These are phyloP conservation scores for Drosophila miranda DNA, from an alignment of 1,140 invertebrate species.

Conservation along the genomic window DNA sequence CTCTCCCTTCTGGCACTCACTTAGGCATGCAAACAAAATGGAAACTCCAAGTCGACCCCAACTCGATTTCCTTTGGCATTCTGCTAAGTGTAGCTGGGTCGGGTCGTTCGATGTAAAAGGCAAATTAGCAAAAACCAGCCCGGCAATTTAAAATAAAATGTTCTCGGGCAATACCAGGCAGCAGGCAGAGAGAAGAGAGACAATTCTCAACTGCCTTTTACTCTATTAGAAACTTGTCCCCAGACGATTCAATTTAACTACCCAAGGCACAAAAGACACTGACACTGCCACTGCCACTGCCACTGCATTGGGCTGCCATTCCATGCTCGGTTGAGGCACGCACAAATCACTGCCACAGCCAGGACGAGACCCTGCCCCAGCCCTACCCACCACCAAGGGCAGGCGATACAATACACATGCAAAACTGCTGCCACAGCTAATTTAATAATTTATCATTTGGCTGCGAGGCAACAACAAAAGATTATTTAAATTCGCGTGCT, in stretches of 20 bases:
- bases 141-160: constrained; percentile 77
- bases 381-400: constrained; percentile 24
- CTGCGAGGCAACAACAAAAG: constrained; percentile 78
- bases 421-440: constrained; percentile 78
- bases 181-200: neutral
- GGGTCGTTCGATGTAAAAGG: constrained; percentile 57
- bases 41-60: neutral
- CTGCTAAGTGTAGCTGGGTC: constrained; percentile 34
- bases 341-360: constrained; percentile 55
- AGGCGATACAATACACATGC: constrained; percentile 40
- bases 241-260: constrained; percentile 78
- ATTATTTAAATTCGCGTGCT: constrained; percentile 79
- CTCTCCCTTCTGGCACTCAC: neutral
- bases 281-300: too few relatives aligned
- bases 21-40: constrained; percentile 33
- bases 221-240: constrained; percentile 74
- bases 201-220: constrained; percentile 64
- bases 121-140: constrained; percentile 77
- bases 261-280: constrained; percentile 34
- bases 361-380: neutral
- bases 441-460: constrained; percentile 82
- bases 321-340: constrained; percentile 38
- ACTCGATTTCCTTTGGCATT: constrained; percentile 9
- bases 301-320: too few relatives aligned
- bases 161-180: constrained; percentile 35